Base-by-base conservation (phyloP, 2,113 vertebrate genomes). In the Uropsilus gracilis region DNA sequence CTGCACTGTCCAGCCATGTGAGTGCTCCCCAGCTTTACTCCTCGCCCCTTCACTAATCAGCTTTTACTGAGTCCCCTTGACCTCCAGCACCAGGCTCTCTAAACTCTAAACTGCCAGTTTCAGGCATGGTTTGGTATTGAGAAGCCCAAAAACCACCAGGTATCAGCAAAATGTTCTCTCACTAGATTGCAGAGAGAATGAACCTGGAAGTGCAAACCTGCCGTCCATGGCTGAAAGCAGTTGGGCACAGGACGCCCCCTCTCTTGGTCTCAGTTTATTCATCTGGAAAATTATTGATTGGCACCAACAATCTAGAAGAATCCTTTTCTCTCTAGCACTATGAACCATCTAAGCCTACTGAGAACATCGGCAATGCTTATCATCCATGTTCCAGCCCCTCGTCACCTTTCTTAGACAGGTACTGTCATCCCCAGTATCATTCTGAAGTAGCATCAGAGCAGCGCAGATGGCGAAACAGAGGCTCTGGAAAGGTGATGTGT, bases 1-100 rank as follows among this genome's bases (percentile, higher is more conserved):
- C 98, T 34, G 97, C 98, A 0, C 78, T 98, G 86, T 98, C 98
- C 59, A 98, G 97, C 89, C 97, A 97, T 13, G 98, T 99, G 97
- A 98, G 98, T 98, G 66, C 20, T 53, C 24, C 26, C 34, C 57
- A 3, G 5, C 30, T 34, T n/a, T 12, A 4, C 4, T 3, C 32
- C n/a, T 55, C 1, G 0, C n/a, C 13, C 63, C 37, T 83, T 32
- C n/a, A 2, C 9, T 75, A 64, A 32, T 59, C 34, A 69, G 61
- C 69, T 28, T 39, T 64, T 30, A 16, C 34, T 8, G 10, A 53
- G 22, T 32, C 12, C 77, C 55, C 9, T 28, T n/a, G 7, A 22
- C 30, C 6, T 61, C 68, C 32, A 69, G 64, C 3, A 28, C 20
- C 71, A 22, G 37, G 68, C 46, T 72, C 81, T 75, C 53, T 68